Base-by-base conservation (phyloP, 1,140 invertebrate genomes). In the Ips nitidus region DNA sequence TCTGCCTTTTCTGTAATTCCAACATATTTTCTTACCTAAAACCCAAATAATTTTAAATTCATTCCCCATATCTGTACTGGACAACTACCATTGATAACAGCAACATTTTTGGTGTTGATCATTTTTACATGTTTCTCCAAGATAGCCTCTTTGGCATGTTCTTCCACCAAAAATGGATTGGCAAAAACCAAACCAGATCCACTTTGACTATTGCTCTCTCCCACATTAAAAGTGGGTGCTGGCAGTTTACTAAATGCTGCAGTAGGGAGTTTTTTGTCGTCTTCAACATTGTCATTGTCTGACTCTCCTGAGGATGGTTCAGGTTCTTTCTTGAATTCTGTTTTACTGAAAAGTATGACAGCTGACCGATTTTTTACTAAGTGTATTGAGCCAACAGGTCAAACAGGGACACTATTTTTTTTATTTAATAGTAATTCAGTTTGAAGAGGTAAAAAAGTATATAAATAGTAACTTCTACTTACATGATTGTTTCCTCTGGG, bases 101-200 rank as follows among this genome's bases (percentile, higher is more conserved):
- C 86, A 76, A 90, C 87, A 60, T 90, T 86, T 83, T 89, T 82
- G 82, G 88, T 81, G 84, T 90, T 82, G 71, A 88, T 91, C 92
- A 97, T 94, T 86, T 96, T 95, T 0, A 97, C 95, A 81, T 97
- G 95, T 76, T 94, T 95, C 77, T 97, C 93, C 6, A 97, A 81
- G 59, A 94, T 90, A 2, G 92, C 91, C 65, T 90, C 89, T 78
- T 96, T 93, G 3, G 91, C 91, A 76, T 89, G 86, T 79, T 96
- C 94, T n/a, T 90, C 94, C 79, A 92, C 88, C n/a, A 89, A 85
- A 80, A 93, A 97, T 7, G 93, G 93, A 85, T 96, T 97, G 39
- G 86, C 88, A 81, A 97, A 97, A 2, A 97, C 94, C 1, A 90
- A 92, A 61, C 84, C 85, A 74, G 83, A 82, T 42, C 6, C 3